A percentile compares a stretch with the other conserved stretches of the same genome.
Conservation (phyloP, 2,113 vertebrate species). For the Dermatemys mawii region DNA sequence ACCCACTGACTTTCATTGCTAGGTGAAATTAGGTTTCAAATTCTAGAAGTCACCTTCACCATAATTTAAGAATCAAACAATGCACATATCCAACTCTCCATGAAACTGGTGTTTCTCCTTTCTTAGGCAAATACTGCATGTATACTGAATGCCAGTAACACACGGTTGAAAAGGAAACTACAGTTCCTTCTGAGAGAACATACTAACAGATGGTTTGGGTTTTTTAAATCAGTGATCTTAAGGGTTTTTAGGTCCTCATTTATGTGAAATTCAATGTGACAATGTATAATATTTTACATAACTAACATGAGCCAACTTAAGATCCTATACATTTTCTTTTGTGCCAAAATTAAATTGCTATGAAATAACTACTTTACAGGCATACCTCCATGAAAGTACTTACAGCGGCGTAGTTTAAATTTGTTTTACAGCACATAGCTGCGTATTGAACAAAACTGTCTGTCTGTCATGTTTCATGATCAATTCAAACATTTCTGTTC, state of each 20-base stretch:
- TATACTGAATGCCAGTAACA: not conserved
- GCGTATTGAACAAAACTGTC: not conserved
- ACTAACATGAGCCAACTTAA: not conserved
- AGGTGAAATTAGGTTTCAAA: not conserved
- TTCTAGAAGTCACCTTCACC: not conserved
- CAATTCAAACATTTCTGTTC: not conserved
- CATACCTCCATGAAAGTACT: not conserved
- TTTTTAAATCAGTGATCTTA: not conserved
- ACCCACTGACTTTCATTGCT: not conserved
- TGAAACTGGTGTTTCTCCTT: not conserved
- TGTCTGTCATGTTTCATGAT: too few relatives aligned
- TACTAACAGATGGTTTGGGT: not conserved
- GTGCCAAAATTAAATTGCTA: not conserved
- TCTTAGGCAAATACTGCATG: not conserved
- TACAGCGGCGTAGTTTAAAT: not conserved
- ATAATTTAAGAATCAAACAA: not conserved
- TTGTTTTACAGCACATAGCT: not conserved
- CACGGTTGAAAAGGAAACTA: not conserved
- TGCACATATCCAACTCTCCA: not conserved
- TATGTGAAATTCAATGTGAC: not conserved
- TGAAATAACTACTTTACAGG: not conserved
- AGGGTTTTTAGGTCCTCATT: not conserved
- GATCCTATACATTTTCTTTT: accelerated
- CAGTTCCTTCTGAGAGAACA: not conserved
- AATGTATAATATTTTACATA: not conserved